A percentile compares a stretch with the other conserved stretches of the same genome.
These are phyloP conservation scores for Erpetoichthys calabaricus DNA, from an alignment of 2,797 vertebrate genomes.

Conservation along the genomic window DNA sequence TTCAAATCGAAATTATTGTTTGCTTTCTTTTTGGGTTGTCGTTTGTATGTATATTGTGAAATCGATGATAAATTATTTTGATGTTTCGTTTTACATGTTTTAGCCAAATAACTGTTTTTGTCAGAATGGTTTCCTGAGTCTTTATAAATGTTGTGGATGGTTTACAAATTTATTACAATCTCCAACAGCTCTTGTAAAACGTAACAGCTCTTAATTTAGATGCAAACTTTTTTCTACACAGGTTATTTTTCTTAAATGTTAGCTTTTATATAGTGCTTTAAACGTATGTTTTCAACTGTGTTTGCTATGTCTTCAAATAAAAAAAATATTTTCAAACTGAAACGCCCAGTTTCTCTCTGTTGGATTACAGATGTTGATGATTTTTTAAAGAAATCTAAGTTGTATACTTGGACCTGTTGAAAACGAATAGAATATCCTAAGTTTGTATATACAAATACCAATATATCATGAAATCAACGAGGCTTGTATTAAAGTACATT, in stretches of 20 bases:
- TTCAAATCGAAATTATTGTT: constrained; percentile 68
- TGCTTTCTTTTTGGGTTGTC: constrained; percentile 70
- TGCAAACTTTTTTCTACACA: constrained; percentile 97
- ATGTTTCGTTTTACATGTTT: constrained; percentile 72
- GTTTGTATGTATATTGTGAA: constrained; percentile 38
- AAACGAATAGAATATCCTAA: no score
- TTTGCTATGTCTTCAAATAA: constrained; percentile 86
- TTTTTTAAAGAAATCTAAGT: no score
- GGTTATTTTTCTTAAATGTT: constrained; percentile 98
- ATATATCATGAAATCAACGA: no score
- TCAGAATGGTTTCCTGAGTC: constrained; percentile 54
- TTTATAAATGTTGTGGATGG: constrained; percentile 69
- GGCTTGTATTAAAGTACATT: no score
- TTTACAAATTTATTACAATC: constrained; percentile 67
- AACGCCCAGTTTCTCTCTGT: constrained; percentile 6
- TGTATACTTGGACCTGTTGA: no score
- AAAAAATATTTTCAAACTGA: constrained; percentile 92
- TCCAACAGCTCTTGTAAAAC: constrained; percentile 62
- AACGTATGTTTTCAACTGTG: constrained; percentile 94
- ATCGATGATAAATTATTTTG: constrained; percentile 39
- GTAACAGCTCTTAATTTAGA: constrained; percentile 86
- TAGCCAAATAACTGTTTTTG: constrained; percentile 53
- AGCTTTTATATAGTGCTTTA: constrained; percentile 98
- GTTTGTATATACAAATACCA: no score
- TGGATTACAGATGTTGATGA: no score